These are phyloP conservation scores for Rhagoletis zephyria DNA, from an alignment of 1,140 invertebrate genomes.

Conservation along the genomic window DNA sequence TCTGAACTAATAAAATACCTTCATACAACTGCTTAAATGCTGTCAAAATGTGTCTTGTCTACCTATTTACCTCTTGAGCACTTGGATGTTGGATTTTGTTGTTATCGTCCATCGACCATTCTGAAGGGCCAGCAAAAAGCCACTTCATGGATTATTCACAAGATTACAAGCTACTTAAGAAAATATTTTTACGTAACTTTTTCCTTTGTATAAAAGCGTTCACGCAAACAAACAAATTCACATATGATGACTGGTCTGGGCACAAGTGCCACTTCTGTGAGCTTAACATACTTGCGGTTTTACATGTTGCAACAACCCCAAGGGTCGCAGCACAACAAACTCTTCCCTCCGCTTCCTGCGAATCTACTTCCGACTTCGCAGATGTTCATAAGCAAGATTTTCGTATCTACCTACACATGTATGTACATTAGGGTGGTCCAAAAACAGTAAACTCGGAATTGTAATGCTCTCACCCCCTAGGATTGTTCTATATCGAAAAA, in stretches of 20 bases:
- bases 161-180: constrained; percentile 53
- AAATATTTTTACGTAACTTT: constrained; percentile 40
- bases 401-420: neutral
- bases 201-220: neutral
- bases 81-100: neutral
- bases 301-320: constrained; percentile 11
- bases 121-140: neutral
- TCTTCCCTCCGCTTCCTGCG: neutral
- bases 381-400: constrained; percentile 13
- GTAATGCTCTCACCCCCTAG: too few species aligned
- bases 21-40: neutral
- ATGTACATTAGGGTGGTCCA: too few species aligned
- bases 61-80: neutral
- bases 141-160: constrained; percentile 56
- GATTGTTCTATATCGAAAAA: too few species aligned
- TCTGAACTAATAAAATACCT: neutral
- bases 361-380: constrained; percentile 1
- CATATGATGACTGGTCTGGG: neutral
- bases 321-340: neutral
- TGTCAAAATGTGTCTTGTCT: neutral
- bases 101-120: neutral
- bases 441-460: too few species aligned
- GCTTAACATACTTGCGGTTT: constrained; percentile 14
- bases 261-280: neutral
- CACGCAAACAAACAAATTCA: neutral